phyloP scores from a whole-genome alignment of 2,797 vertebrate species.

The Anolis apletophallus region DNA sequence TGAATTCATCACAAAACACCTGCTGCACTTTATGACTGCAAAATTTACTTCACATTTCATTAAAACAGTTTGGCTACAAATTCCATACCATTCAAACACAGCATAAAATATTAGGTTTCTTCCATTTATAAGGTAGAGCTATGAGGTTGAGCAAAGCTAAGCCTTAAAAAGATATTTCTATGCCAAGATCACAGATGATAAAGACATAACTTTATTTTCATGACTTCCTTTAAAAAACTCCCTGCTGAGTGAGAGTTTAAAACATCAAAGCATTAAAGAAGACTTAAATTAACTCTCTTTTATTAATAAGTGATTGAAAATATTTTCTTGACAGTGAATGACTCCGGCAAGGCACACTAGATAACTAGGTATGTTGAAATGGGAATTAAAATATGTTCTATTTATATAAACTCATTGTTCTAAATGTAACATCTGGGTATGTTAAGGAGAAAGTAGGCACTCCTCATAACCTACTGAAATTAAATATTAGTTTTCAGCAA shows the following conservation, averaged over 20 bases:
- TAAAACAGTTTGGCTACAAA: neutral
- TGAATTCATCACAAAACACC: neutral
- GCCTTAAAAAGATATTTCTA: neutral
- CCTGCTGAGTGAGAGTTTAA: slow-evolving; percentile 22
- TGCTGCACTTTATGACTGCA: neutral
- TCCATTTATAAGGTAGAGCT: neutral
- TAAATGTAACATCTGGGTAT: neutral
- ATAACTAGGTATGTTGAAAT: slow-evolving; percentile 3
- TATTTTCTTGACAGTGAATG: slow-evolving; percentile 4
- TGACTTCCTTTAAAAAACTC: slow-evolving; percentile 13
- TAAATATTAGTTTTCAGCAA: neutral
- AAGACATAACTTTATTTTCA: neutral
- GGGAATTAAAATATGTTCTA: slow-evolving; percentile 21
- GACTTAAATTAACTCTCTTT: slow-evolving; percentile 19
- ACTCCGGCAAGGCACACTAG: neutral
- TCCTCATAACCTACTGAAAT: neutral
- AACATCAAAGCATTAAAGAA: slow-evolving; percentile 25
- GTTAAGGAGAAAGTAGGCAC: neutral
- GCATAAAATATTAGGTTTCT: neutral
- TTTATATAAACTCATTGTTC: slow-evolving; percentile 14
- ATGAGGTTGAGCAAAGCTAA: neutral
- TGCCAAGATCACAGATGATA: slow-evolving; percentile 21
- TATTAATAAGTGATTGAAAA: slow-evolving; percentile 29
- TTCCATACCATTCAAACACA: neutral
- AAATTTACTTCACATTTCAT: neutral